Evolutionary conservation across 2,888 invertebrate species (phyloP).

Genomic region (Ophion ventricosus): DNA sequence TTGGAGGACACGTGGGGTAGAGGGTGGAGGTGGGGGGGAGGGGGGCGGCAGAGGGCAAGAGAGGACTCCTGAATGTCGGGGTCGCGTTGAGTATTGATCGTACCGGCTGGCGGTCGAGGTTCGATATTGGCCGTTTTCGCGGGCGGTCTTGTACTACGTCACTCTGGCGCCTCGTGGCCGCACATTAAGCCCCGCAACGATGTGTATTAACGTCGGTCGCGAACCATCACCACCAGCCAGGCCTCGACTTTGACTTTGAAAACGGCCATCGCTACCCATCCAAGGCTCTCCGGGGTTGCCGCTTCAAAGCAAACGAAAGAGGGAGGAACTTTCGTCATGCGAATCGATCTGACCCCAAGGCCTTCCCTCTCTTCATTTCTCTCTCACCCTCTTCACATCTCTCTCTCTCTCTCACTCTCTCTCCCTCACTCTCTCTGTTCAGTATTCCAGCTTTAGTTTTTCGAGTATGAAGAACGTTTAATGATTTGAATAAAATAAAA

Average conservation of each 20-base stretch:
- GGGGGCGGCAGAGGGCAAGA: slow-evolving; percentile 60
- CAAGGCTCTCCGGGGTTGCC: slow-evolving; percentile 53
- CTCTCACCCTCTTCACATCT: neutral
- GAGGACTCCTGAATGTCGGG: slow-evolving; percentile 82
- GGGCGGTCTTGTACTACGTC: slow-evolving; percentile 76
- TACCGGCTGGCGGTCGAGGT: slow-evolving; percentile 74
- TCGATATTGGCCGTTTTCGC: slow-evolving; percentile 80
- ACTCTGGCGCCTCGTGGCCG: slow-evolving; percentile 71
- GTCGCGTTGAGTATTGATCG: slow-evolving; percentile 83
- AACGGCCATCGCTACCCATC: slow-evolving; percentile 61
- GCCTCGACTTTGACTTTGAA: slow-evolving; percentile 70
- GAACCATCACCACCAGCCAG: slow-evolving; percentile 34
- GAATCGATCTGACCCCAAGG: slow-evolving; percentile 58
- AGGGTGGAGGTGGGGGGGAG: slow-evolving; percentile 34
- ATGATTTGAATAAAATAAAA: neutral
- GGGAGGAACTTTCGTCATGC: slow-evolving; percentile 13
- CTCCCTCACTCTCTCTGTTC: neutral
- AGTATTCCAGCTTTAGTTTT: slow-evolving; percentile 9
- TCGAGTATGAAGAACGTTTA: neutral
- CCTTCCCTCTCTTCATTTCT: slow-evolving; percentile 28
- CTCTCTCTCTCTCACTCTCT: neutral
- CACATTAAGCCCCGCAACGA: slow-evolving; percentile 43
- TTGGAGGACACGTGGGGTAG: slow-evolving; percentile 8
- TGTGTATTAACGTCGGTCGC: slow-evolving; percentile 42
- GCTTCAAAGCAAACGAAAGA: slow-evolving; percentile 58